Conservation (phyloP, 2,888 invertebrate species). For the Apantesis nais region DNA sequence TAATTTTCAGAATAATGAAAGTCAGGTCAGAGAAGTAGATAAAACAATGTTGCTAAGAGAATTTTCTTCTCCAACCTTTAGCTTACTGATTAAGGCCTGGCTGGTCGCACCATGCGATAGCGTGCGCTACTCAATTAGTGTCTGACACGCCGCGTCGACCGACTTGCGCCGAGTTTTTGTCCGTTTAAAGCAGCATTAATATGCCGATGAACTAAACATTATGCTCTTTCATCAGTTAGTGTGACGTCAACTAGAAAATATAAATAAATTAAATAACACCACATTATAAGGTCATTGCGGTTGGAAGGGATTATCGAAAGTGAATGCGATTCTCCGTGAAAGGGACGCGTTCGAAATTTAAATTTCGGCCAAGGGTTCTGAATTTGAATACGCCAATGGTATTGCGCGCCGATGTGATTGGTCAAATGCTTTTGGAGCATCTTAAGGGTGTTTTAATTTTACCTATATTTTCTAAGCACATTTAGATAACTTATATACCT, state of each 20-base stretch:
- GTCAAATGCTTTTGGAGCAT: conserved; percentile 46
- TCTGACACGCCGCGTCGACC: conserved; percentile 72
- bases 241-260: conserved; percentile 45
- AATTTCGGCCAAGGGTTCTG: conserved; percentile 61
- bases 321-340: conserved; percentile 44
- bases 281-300: conserved; percentile 48
- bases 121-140: conserved; percentile 81
- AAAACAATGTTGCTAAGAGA: conserved; percentile 47
- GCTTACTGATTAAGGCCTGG: conserved; percentile 54
- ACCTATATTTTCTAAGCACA: conserved; percentile 17
- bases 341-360: conserved; percentile 55
- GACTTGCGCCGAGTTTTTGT: conserved; percentile 75
- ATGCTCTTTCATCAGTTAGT: conserved; percentile 63
- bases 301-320: conserved; percentile 50
- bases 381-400: conserved; percentile 73
- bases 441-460: conserved; percentile 48
- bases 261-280: conserved; percentile 18
- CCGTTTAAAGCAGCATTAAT: conserved; percentile 72
- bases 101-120: conserved; percentile 69
- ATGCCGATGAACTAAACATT: conserved; percentile 73
- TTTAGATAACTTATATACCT: conserved; percentile 15
- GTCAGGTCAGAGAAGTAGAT: conserved; percentile 51
- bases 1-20: conserved; percentile 40
- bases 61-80: conserved; percentile 71
- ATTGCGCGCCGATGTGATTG: conserved; percentile 58